Percentiles rank a stretch among this genome's conserved stretches.
Evolutionary conservation across 2,888 invertebrate genomes (phyloP).

Genomic region (Drosophila infuscata): DNA sequence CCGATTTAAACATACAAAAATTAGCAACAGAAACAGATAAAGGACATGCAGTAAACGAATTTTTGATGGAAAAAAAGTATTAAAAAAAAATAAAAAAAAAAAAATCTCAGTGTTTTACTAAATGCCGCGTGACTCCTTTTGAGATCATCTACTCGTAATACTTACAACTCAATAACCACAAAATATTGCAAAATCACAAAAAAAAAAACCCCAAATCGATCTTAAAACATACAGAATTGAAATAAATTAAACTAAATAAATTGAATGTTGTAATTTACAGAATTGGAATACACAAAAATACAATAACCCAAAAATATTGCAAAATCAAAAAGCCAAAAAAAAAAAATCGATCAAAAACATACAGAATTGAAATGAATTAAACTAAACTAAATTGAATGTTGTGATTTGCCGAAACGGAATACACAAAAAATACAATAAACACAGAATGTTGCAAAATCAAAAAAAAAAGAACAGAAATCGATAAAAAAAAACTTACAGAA

Average conservation of each 20-base stretch:
- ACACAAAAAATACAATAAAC: too few relatives aligned
- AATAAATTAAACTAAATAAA: constrained; percentile 25
- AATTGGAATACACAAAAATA: too few relatives aligned
- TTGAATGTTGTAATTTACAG: constrained; percentile 59
- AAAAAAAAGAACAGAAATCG: too few relatives aligned
- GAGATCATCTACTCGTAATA: constrained; percentile 47
- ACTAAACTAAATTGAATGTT: too few relatives aligned
- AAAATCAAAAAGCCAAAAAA: too few relatives aligned
- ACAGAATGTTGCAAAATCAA: too few relatives aligned
- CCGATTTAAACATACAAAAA: neutral
- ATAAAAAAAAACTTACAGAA: too few relatives aligned
- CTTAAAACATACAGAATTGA: constrained; percentile 16
- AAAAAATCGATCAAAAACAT: too few relatives aligned
- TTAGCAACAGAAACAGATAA: neutral
- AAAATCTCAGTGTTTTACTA: constrained; percentile 32
- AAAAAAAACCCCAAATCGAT: neutral
- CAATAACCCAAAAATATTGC: too few relatives aligned
- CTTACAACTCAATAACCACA: constrained; percentile 14
- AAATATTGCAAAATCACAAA: neutral
- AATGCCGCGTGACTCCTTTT: constrained; percentile 59
- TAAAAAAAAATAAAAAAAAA: constrained; percentile 2
- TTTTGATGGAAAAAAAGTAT: constrained; percentile 31
- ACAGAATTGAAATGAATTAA: too few relatives aligned
- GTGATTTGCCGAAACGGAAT: too few relatives aligned
- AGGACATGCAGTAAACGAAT: constrained; percentile 10